Evolutionary conservation across 1,140 invertebrate genomes (phyloP), one percentile per base, ranked within the genome.

Genomic region (Geopemphigus sp.): DNA sequence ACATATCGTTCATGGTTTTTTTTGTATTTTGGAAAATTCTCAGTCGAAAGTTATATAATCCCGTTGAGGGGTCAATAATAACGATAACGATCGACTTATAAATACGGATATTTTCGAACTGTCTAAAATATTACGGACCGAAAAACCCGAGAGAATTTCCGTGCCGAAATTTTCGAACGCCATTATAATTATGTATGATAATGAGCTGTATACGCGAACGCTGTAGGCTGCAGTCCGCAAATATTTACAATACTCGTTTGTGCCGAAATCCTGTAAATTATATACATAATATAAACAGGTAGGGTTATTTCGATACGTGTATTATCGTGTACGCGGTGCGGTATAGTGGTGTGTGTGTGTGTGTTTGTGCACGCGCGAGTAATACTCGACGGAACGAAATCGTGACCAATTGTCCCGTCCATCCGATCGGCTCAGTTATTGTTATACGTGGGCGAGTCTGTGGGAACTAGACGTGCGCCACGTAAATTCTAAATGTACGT

Each of bases 241-340:
- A 66, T 45, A 66, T 66, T 66, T 66, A 66, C 63, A 45, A 66
- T 45, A 66, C 63, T 5, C 29, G 63, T 45, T 66, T 45, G 63
- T 45, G 63, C 32, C 63, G 22, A 66, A 66, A 66, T 66, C 45
- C 19, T 66, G 4, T 45, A 66, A 45, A n/a, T 45, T 11, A 19
- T 45, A 29, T 26, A 26, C 29, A 63, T 19, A 63, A 59, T 24
- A 59, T 59, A 59, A n/a, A 59, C 57, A 59, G 22, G 24, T 22
- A 57, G 19, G 56, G 1, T 22, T 22, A 22, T 11, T n/a, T n/a
- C 8, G 12, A 57, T 56, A 56, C 54, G 3, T n/a, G 22, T 57
- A 57, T n/a, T 12, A 26, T 12, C 19, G 8, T 29, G 19, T 64
- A 64, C 32, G 32, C 12, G 15, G 19, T 45, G 24, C 14, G 24